Conservation (phyloP, 2,888 invertebrate genomes). For the Torymus aiolomorphi region DNA sequence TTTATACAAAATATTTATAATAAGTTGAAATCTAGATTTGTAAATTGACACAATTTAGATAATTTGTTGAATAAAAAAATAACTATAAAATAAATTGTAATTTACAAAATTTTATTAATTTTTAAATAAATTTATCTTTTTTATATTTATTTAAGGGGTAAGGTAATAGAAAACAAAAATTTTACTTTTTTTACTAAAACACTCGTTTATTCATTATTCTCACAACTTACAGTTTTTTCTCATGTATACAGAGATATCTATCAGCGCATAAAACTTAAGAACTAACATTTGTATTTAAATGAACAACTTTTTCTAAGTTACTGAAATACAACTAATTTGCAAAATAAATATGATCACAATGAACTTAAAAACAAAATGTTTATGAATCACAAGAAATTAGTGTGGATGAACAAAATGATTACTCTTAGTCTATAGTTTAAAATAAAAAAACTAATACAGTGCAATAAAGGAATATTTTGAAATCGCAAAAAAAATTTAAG, state of each 20-base stretch:
- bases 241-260: conserved; percentile 8
- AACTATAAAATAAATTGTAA: too few species aligned
- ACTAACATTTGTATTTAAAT: conserved; percentile 29
- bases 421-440: not conserved
- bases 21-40: too few species aligned
- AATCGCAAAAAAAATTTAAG: conserved; percentile 13
- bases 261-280: conserved; percentile 16
- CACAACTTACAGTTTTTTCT: conserved; percentile 13
- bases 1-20: too few species aligned
- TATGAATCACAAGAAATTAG: not conserved
- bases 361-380: not conserved
- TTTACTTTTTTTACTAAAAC: conserved; percentile 7
- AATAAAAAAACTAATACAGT: not conserved
- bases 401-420: not conserved
- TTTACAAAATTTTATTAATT: too few species aligned
- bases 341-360: conserved; percentile 24
- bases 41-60: too few species aligned
- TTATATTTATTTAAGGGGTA: too few species aligned
- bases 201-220: conserved; percentile 28
- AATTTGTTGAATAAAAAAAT: too few species aligned
- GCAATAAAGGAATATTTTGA: too few species aligned
- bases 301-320: not conserved
- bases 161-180: not conserved
- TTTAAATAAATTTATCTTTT: too few species aligned
- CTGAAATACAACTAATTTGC: conserved; percentile 2